Evolutionary conservation across 2,113 vertebrate genomes (phyloP), one percentile per base, ranked within the genome.

Genomic region (Fukomys damarensis): DNA sequence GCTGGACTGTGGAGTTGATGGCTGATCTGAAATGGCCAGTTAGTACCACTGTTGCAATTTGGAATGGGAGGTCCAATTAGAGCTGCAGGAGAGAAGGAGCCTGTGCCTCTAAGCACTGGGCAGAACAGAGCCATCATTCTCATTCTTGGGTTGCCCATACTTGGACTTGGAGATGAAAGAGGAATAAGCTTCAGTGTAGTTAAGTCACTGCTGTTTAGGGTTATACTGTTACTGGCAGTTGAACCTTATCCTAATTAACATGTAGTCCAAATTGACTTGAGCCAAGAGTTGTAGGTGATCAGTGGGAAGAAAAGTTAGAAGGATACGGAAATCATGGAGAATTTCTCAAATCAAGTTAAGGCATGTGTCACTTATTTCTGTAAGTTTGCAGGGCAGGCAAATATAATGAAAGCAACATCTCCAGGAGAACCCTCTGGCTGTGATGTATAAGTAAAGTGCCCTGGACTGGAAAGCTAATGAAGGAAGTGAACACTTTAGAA

Each of bases 201-300:
- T 65, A 93, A 95, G 35, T 96, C 90, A 52, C 87, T 86, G 63
- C 81, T 96, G 65, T 93, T 87, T 96, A 19, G 94, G 81, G 52
- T 79, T 96, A 30, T 43, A 9, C 68, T 96, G 74, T 90, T 97
- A 93, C 94, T 95, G 97, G 95, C 92, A 90, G 82, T 93, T 77
- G 90, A 93, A 76, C 63, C 87, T 85, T 65, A 96, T 92, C 92
- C 94, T 97, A 95, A 97, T 97, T 95, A 98, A 90, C 95, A 92
- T 63, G 24, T 28, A 87, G 76, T 92, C 87, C 68, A 85, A 81
- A 28, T 84, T 94, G 90, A 93, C 58, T 70, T 65, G 70, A 96
- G 90, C 81, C 88, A 95, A 92, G 87, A 74, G 74, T 89, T 89
- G 81, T 92, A 95, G 56, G 77, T 90, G 83, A 96, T 93, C 80